Conservation (phyloP, 2,113 vertebrate genomes). For the Sorex fumeus region DNA sequence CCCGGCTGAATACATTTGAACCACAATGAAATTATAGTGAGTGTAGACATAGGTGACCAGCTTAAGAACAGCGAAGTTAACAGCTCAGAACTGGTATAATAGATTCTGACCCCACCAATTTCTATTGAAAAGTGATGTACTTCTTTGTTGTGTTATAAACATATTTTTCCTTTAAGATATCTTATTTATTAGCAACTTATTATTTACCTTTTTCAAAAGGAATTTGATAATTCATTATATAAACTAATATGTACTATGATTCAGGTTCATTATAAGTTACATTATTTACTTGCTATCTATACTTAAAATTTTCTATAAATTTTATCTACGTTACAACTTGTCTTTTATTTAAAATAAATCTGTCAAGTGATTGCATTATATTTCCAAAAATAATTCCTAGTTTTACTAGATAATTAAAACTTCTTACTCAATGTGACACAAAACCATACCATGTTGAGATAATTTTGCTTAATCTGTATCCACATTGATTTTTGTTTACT, state of each 20-base stretch:
- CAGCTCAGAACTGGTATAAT: background rate
- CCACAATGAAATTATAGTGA: background rate
- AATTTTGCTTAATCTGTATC: no score
- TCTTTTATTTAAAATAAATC: background rate
- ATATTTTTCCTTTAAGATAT: background rate
- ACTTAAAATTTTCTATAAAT: background rate
- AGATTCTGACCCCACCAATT: no score
- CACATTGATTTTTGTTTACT: no score
- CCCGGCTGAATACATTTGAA: background rate
- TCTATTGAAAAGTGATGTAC: no score
- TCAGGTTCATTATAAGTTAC: no score
- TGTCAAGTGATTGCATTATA: no score
- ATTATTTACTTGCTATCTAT: background rate
- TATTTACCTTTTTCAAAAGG: background rate
- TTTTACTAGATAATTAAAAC: no score
- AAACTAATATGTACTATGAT: background rate
- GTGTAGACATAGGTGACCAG: background rate
- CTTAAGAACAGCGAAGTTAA: background rate
- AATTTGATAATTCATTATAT: background rate
- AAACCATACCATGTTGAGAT: no score
- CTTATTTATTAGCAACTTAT: background rate
- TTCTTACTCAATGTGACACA: no score
- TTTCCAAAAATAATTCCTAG: no score
- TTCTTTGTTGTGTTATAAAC: no score
- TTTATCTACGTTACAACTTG: background rate